phyloP scores from a whole-genome alignment of 1,140 invertebrate species.

The Notospermus geniculatus region DNA sequence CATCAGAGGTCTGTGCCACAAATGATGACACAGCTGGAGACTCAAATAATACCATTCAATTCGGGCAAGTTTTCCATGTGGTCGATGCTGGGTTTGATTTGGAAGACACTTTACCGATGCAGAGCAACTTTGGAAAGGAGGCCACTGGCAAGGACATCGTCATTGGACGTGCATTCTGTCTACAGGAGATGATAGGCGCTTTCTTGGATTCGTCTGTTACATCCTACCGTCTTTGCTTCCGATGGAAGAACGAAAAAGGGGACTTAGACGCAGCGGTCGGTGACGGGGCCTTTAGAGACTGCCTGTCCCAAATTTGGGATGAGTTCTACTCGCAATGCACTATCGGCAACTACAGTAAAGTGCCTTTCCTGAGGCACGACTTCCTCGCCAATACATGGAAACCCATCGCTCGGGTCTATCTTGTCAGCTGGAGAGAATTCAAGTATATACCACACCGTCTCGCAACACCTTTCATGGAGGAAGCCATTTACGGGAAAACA shows the following conservation, averaged over 20 bases:
- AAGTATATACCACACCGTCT: conserved; percentile 1
- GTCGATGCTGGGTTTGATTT: too few relatives aligned
- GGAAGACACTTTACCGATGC: too few relatives aligned
- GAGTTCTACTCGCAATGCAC: conserved; percentile 10
- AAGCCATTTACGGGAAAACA: not conserved
- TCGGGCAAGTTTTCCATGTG: too few relatives aligned
- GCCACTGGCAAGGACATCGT: too few relatives aligned
- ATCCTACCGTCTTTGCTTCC: too few relatives aligned
- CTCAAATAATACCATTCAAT: too few relatives aligned
- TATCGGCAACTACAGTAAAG: not conserved
- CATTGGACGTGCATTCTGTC: too few relatives aligned
- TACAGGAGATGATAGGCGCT: too few relatives aligned
- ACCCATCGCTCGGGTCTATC: not conserved
- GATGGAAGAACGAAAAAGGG: not conserved
- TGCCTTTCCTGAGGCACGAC: conserved; percentile 11
- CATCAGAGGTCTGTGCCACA: too few relatives aligned
- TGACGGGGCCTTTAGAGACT: not conserved
- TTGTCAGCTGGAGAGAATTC: conserved; percentile 6
- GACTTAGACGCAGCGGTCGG: not conserved
- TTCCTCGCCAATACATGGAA: conserved; percentile 9
- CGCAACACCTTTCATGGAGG: not conserved
- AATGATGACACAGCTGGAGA: too few relatives aligned
- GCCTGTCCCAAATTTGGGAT: conserved; percentile 6
- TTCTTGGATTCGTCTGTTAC: too few relatives aligned
- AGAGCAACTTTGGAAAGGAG: too few relatives aligned